These are phyloP conservation scores for Kryptopterus vitreolus DNA, from an alignment of 2,797 vertebrate genomes.

Conservation along the genomic window DNA sequence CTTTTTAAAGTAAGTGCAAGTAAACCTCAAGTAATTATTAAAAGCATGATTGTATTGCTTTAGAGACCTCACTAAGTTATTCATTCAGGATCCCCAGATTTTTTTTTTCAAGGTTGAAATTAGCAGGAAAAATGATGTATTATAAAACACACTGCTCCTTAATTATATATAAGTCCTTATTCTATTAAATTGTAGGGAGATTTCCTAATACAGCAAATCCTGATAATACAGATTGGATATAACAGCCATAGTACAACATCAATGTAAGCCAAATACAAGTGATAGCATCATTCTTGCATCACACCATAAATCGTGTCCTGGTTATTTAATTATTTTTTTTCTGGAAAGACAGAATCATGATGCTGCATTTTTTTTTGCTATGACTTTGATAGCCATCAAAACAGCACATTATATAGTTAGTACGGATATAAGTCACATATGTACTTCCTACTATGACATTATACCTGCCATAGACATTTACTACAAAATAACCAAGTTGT, in stretches of 20 bases:
- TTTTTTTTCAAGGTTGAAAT: neutral
- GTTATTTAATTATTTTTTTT: neutral
- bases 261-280: neutral
- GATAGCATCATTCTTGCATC: neutral
- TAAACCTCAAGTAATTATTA: neutral
- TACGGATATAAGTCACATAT: neutral
- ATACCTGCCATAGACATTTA: neutral
- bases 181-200: neutral
- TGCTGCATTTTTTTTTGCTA: slow-evolving; percentile 10
- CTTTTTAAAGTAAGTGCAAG: neutral
- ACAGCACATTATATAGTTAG: neutral
- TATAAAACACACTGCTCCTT: neutral
- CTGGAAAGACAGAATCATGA: neutral
- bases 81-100: neutral
- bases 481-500: neutral
- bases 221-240: neutral
- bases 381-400: neutral
- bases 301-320: neutral
- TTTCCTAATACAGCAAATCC: neutral
- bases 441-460: neutral
- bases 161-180: neutral
- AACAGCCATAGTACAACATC: neutral
- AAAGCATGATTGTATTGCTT: neutral
- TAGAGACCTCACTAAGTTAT: neutral
- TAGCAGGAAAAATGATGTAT: neutral